Conservation (phyloP, 1,140 invertebrate genomes). For the Lethrus apterus region DNA sequence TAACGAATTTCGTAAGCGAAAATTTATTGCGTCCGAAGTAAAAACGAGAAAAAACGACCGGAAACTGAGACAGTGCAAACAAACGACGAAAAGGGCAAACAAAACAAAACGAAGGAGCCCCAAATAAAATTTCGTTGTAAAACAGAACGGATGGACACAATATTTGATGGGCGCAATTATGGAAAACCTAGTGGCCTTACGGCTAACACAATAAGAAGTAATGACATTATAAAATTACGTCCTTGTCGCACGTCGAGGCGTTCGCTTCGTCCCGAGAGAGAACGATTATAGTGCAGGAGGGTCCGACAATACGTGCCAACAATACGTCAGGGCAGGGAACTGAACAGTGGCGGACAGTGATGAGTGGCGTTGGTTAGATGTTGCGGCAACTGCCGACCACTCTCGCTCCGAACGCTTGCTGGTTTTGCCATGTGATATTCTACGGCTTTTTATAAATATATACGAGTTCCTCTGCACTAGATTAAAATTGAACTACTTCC, state of each 20-base stretch:
- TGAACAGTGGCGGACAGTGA: slow-evolving; percentile 26
- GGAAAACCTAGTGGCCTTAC: slow-evolving; percentile 20
- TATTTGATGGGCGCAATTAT: slow-evolving; percentile 26
- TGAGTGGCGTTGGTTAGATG: slow-evolving; percentile 21
- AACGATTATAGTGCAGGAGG: slow-evolving; percentile 10
- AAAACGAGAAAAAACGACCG: no score
- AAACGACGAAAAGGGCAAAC: no score
- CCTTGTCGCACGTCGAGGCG: slow-evolving; percentile 6
- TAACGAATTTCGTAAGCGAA: no score
- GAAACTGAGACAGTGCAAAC: no score
- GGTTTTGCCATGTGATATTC: not conserved
- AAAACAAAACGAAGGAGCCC: no score
- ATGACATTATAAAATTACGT: slow-evolving; percentile 18
- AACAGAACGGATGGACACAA: slow-evolving; percentile 17
- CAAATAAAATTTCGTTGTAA: no score
- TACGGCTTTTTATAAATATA: no score
- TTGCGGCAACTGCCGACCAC: slow-evolving; percentile 14
- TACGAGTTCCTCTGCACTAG: no score
- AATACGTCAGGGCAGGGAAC: slow-evolving; percentile 23
- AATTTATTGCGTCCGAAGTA: no score
- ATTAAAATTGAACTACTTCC: no score
- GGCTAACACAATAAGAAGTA: slow-evolving; percentile 23
- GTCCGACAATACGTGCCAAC: slow-evolving; percentile 24
- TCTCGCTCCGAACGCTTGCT: not conserved
- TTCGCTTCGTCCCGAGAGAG: slow-evolving; percentile 2